Evolutionary conservation across 2,113 vertebrate species (phyloP), one percentile per base, ranked within the genome.

Genomic region (Corynorhinus townsendii): DNA sequence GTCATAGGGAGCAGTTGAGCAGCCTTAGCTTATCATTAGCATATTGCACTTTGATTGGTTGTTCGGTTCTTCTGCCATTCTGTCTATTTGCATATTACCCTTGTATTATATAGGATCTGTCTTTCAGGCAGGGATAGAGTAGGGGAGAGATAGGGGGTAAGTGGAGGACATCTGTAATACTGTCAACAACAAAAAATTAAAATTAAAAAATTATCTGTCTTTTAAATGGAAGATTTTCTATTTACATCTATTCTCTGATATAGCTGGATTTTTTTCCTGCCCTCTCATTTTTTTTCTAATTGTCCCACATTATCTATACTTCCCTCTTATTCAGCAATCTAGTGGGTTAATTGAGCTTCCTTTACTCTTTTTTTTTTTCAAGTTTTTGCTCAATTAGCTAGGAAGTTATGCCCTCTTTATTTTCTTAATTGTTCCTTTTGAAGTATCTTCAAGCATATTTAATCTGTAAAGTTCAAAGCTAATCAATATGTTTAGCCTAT

Each of bases 181-280:
- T 68, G 30, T 68, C 33, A 68, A 68, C 15, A 68, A n/a, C 33
- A 68, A 68, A 66, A 68, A n/a, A 68, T 17, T 68, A 68, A 68
- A 68, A 17, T 68, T 33, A 4, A 17, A 68, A 68, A 56, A 77
- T n/a, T 47, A 87, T 35, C 56, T 81, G 11, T 86, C 47, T 87
- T 94, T 95, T 86, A 92, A 79, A 77, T 91, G 73, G 64, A 72
- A 93, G 9, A 30, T 59, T 88, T 89, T 40, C 38, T 73, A 43
- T 43, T 83, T 83, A 15, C 26, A 84, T 83, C 14, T 81, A 24
- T 88, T 93, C 84, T 49, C 45, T 69, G 40, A 33, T 75, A 16
- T 22, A 52, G 76, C 75, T 94, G 17, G 11, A 43, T 54, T 38
- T 33, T 35, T 90, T 72, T n/a, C n/a, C 47, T 73, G 20, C 1